Percentiles rank a stretch among this genome's conserved stretches.
These are phyloP conservation scores for Rhinichthys osculus DNA, from an alignment of 2,797 vertebrate genomes.

Conservation along the genomic window DNA sequence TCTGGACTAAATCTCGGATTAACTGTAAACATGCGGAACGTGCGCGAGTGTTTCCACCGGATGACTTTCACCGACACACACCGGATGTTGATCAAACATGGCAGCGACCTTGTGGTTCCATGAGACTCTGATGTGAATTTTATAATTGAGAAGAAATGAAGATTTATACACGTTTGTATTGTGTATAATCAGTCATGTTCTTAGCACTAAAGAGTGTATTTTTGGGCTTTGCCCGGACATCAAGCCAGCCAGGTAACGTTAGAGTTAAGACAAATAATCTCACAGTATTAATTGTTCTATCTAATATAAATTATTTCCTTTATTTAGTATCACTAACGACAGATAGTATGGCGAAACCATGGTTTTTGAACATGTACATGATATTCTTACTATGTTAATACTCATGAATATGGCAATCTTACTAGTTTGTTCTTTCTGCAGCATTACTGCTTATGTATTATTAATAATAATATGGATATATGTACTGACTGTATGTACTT, in stretches of 20 bases:
- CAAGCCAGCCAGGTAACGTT: conserved; percentile 66
- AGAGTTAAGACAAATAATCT: background rate
- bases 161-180: background rate
- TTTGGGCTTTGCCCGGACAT: conserved; percentile 59
- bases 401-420: background rate
- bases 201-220: conserved; percentile 67
- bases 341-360: background rate
- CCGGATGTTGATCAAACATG: conserved; percentile 61
- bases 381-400: background rate
- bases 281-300: background rate
- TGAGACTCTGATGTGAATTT: background rate
- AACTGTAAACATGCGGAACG: background rate
- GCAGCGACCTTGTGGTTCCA: conserved; percentile 72
- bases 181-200: conserved; percentile 63
- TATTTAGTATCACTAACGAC: background rate
- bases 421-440: no score
- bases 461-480: background rate
- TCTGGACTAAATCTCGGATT: background rate
- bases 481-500: background rate
- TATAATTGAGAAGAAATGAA: background rate
- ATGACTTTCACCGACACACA: background rate
- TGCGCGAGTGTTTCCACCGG: conserved; percentile 25
- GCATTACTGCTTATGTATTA: background rate
- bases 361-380: background rate
- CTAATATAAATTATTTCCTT: background rate